phyloP scores from a whole-genome alignment of 2,113 vertebrate genomes.

The Cercopithecus mona region DNA sequence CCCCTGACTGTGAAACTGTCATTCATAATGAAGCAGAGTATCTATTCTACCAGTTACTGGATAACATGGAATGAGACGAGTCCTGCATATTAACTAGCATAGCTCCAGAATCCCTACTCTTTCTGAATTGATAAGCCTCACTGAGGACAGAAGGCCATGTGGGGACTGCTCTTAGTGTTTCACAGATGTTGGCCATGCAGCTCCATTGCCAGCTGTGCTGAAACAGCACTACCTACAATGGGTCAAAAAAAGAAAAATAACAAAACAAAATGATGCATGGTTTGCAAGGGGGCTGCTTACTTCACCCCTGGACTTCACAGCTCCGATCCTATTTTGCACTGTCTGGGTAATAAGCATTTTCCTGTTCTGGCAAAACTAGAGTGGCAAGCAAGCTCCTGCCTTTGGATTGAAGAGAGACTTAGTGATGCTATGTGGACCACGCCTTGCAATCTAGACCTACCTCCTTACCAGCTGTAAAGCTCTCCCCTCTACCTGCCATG shows the following conservation, averaged over 20 bases:
- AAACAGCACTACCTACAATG: not conserved
- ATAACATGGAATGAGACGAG: not conserved
- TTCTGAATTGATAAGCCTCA: not conserved
- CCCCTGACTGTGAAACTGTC: not conserved
- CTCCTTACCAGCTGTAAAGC: not conserved
- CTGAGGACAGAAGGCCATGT: not conserved
- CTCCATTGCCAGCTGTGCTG: not conserved
- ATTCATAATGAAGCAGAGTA: not conserved
- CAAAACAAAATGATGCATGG: not conserved
- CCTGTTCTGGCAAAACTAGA: not conserved
- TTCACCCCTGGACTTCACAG: not conserved
- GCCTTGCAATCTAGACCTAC: not conserved
- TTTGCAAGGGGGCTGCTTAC: not conserved
- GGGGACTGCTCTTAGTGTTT: not conserved
- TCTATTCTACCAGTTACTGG: not conserved
- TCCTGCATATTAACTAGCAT: not conserved
- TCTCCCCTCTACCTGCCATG: not conserved
- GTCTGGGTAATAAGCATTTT: not conserved
- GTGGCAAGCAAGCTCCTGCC: not conserved
- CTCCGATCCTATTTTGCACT: not conserved
- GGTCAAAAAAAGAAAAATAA: not conserved
- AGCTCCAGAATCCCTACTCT: not conserved
- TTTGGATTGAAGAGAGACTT: not conserved
- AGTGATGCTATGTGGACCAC: not conserved
- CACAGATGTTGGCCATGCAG: not conserved